Conservation (phyloP, 2,797 vertebrate genomes). For the Cryptoprocta ferox region DNA sequence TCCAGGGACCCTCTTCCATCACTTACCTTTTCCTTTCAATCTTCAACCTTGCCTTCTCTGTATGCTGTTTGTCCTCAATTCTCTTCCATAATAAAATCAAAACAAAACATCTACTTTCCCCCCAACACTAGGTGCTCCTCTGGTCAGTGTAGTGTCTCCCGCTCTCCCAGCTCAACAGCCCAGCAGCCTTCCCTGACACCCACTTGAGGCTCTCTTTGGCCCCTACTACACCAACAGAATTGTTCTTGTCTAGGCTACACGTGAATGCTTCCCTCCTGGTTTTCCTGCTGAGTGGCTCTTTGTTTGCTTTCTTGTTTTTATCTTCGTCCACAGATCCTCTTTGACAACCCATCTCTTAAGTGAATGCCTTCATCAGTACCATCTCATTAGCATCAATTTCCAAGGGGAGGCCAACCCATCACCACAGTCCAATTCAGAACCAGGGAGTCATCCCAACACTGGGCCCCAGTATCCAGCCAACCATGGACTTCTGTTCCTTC, state of each 20-base stretch:
- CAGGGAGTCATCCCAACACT: fast-evolving
- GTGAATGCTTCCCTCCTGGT: not conserved
- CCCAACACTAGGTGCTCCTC: not conserved
- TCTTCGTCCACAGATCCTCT: not conserved
- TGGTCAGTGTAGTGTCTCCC: not conserved
- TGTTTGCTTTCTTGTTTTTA: not conserved
- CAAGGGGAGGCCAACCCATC: not conserved
- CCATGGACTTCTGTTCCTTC: not conserved
- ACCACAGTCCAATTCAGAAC: not conserved
- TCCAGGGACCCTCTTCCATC: not conserved
- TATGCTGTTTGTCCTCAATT: not conserved
- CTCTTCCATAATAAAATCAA: not conserved
- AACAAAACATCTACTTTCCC: not conserved
- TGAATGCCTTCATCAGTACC: not conserved
- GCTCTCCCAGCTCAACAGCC: not conserved
- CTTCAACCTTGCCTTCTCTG: not conserved
- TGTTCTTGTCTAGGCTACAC: not conserved
- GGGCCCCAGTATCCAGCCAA: not conserved
- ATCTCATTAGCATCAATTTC: not conserved
- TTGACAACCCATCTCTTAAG: not conserved
- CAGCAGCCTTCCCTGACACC: fast-evolving
- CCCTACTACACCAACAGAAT: not conserved
- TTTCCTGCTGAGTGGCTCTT: not conserved
- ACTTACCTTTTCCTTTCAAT: not conserved
- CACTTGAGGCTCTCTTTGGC: not conserved